Conservation (phyloP, 2,888 invertebrate genomes). For the Alsophila aescularia region DNA sequence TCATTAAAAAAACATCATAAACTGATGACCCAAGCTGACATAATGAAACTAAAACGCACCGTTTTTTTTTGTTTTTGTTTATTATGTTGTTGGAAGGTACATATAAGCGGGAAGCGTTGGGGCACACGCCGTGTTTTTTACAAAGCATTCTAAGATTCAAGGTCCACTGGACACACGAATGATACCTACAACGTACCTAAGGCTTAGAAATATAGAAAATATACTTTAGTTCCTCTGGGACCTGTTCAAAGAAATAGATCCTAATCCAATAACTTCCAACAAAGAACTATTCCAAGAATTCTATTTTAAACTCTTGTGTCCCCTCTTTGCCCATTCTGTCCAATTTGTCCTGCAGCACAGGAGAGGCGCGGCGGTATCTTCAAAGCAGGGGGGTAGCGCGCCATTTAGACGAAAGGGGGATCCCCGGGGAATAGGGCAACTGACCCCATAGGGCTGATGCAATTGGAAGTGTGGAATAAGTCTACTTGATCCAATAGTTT, state of each 20-base stretch:
- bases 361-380: constrained; percentile 47
- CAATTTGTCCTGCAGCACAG: constrained; percentile 47
- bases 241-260: not conserved
- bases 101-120: too few relatives aligned
- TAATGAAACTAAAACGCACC: too few relatives aligned
- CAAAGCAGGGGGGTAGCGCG: constrained; percentile 75
- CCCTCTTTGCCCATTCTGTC: constrained; percentile 21
- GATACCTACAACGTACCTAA: too few relatives aligned
- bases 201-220: too few relatives aligned
- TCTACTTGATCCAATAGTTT: too few relatives aligned
- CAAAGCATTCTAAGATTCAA: too few relatives aligned
- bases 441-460: constrained; percentile 12
- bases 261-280: constrained; percentile 6
- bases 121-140: too few relatives aligned
- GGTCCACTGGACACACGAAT: too few relatives aligned
- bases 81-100: too few relatives aligned
- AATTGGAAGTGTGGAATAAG: not conserved
- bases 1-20: too few relatives aligned
- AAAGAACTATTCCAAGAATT: constrained; percentile 4
- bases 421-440: constrained; percentile 34
- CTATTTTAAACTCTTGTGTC: constrained; percentile 6
- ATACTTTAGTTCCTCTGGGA: not conserved
- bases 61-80: too few relatives aligned
- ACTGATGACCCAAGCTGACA: too few relatives aligned
- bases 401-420: constrained; percentile 24